phyloP scores from a whole-genome alignment of 2,113 vertebrate genomes.

The Actinemys pallida region DNA sequence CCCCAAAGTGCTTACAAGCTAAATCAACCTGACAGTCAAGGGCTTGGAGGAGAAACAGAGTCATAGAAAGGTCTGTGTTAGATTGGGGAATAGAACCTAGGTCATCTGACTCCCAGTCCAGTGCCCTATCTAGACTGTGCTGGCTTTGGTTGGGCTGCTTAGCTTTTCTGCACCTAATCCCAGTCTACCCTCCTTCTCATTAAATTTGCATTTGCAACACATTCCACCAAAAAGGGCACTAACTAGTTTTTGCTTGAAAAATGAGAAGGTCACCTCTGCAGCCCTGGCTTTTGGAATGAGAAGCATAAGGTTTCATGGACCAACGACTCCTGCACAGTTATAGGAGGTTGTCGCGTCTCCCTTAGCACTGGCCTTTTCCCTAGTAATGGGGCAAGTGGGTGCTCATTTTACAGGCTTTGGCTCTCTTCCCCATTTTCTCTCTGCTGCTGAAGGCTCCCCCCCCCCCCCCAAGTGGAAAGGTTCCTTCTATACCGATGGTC shows the following conservation, averaged over 20 bases:
- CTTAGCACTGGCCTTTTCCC: neutral
- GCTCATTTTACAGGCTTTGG: neutral
- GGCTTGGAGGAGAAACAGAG: neutral
- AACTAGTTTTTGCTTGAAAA: neutral
- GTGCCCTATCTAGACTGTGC: neutral
- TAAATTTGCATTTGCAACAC: accelerated
- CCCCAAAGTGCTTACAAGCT: neutral
- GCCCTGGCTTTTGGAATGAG: neutral
- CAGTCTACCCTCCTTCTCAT: neutral
- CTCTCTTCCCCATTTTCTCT: neutral
- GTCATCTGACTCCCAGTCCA: neutral
- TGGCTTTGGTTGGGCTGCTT: neutral
- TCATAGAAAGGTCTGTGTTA: neutral
- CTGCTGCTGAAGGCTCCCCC: neutral
- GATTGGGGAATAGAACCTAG: neutral
- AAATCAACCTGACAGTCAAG: neutral
- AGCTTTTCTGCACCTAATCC: accelerated
- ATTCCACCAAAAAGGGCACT: accelerated
- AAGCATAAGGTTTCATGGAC: neutral
- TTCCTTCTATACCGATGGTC: neutral
- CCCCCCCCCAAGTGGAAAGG: neutral
- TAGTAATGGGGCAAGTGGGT: neutral
- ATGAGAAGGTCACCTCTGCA: neutral
- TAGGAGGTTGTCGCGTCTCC: neutral
- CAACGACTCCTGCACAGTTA: neutral